These are phyloP conservation scores for Bradynema listronoti DNA, from an alignment of 1,140 invertebrate species.

Conservation along the genomic window DNA sequence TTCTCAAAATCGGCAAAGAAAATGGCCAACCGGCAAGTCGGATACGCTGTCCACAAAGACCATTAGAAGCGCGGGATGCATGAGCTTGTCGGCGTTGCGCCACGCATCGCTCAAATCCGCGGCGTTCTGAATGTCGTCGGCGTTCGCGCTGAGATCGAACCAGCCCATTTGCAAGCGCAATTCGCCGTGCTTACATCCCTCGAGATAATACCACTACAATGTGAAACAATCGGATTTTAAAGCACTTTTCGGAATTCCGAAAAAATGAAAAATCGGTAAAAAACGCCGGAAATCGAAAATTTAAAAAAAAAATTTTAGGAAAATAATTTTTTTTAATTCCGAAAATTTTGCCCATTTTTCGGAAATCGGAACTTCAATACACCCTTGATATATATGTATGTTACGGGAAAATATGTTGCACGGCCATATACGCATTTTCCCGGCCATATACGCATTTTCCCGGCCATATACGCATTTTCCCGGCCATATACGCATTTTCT, in stretches of 20 bases:
- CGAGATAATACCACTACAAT: slow-evolving; percentile 52
- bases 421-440: too few relatives aligned
- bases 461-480: too few relatives aligned
- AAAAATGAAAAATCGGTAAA: too few relatives aligned
- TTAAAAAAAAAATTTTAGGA: too few relatives aligned
- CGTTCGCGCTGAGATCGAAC: slow-evolving; percentile 44
- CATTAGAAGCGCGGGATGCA: slow-evolving; percentile 52
- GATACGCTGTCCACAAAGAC: slow-evolving; percentile 54
- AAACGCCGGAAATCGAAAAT: too few relatives aligned
- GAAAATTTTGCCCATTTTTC: too few relatives aligned
- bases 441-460: too few relatives aligned
- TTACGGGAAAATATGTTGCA: too few relatives aligned
- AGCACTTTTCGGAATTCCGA: slow-evolving; percentile 6
- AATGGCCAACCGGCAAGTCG: slow-evolving; percentile 40
- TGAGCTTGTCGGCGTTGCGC: slow-evolving; percentile 48
- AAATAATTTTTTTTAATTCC: too few relatives aligned
- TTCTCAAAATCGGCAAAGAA: neutral
- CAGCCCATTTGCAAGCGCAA: slow-evolving; percentile 49
- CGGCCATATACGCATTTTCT: too few relatives aligned
- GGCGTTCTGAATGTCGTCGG: slow-evolving; percentile 10
- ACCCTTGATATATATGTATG: too few relatives aligned
- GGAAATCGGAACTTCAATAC: too few relatives aligned
- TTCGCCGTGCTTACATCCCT: slow-evolving; percentile 57
- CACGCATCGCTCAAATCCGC: slow-evolving; percentile 43
- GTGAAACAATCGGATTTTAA: neutral